A percentile compares a stretch with the other conserved stretches of the same genome.
Conservation (phyloP, 2,888 invertebrate genomes). For the Aspidiotus rigidus region DNA sequence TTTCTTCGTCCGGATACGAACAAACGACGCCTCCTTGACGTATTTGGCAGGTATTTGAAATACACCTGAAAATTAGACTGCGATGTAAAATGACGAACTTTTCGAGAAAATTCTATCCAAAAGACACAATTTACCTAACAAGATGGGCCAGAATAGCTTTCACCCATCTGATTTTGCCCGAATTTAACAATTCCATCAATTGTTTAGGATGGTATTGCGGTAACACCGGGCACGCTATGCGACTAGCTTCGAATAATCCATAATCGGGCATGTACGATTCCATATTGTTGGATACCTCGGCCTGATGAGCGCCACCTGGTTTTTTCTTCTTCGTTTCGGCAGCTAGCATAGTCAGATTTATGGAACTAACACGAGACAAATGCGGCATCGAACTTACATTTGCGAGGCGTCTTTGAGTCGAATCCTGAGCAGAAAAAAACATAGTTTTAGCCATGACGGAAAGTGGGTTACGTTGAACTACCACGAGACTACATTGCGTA, state of each 20-base stretch:
- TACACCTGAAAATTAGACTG: constrained; percentile 46
- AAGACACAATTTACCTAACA: constrained; percentile 46
- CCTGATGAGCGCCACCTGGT: constrained; percentile 39
- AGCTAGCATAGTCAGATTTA: constrained; percentile 69
- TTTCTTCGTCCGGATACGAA: constrained; percentile 50
- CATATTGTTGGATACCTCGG: constrained; percentile 41
- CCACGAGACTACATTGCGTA: constrained; percentile 21
- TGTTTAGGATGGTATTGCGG: constrained; percentile 99
- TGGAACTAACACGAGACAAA: constrained; percentile 71
- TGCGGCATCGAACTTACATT: constrained; percentile 71
- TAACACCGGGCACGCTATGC: constrained; percentile 92
- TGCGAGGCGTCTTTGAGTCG: constrained; percentile 56
- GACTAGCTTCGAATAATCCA: constrained; percentile 91
- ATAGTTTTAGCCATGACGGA: background rate
- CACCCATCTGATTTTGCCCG: constrained; percentile 95
- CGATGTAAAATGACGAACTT: constrained; percentile 10
- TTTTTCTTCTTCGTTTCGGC: constrained; percentile 57
- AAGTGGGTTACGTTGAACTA: background rate
- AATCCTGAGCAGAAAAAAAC: constrained; percentile 45
- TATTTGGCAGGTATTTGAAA: constrained; percentile 52
- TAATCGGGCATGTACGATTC: constrained; percentile 83
- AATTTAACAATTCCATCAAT: constrained; percentile 93
- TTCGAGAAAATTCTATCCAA: background rate
- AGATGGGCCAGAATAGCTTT: constrained; percentile 96
- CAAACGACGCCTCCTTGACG: constrained; percentile 42